Evolutionary conservation across 2,113 vertebrate genomes (phyloP), one percentile per base, ranked within the genome.

Genomic region (Macquaria ambigua): DNA sequence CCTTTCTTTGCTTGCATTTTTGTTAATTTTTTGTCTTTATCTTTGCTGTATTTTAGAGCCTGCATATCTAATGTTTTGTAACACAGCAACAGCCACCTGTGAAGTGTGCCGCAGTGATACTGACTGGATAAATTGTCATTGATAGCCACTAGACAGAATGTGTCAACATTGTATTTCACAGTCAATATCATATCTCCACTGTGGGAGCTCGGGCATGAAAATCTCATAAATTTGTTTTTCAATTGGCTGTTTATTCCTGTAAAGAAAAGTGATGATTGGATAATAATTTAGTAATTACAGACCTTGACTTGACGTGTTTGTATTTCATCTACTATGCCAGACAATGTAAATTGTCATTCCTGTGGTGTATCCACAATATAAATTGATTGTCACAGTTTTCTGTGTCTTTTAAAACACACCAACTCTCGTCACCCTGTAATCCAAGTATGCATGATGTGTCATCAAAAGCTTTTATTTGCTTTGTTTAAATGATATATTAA

Each of bases 101-200:
- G 64, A 87, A 68, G 73, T 34, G 21, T 1, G 23, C 41, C 6
- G 16, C 50, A 14, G 56, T 58, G 43, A 78, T 28, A 55, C 76
- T 25, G 76, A 66, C 53, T 18, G 39, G 76, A 77, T 88, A 78
- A 86, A 88, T 55, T 89, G 74, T 79, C 87, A 86, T 83, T 64
- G 83, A 90, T 89, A 83, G 58, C 61, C 78, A 63, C 63, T 37
- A 46, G 77, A 79, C 69, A 79, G 56, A 84, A 86, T 52, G 73
- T 88, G 84, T 87, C 85, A 91, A 85, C 72, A 83, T 39, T 83
- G 79, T 86, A 58, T 91, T 91, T 89, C 87, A 90, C 84, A 76
- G 81, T 81, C 78, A 71, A 83, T 90, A 83, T 90, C 73, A 76
- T 59, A 78, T 88, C 9, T 12, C 25, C 18, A 43, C 59, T 71